Base-by-base conservation (phyloP, 2,797 vertebrate genomes). In the Xerus rutilus region DNA sequence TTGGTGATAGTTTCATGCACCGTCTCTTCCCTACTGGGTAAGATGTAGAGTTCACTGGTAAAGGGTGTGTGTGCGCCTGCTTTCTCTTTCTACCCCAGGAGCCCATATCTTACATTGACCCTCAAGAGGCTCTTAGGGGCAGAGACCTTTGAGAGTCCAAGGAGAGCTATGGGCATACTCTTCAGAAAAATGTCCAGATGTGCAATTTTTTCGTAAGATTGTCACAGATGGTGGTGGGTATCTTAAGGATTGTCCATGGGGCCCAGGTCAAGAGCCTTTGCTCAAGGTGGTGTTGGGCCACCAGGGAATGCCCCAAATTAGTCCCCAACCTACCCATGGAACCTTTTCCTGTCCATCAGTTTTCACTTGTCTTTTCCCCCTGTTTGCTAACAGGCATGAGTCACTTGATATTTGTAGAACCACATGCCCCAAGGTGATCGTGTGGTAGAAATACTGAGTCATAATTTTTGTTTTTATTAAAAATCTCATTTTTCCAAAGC, bases 391-490 rank as follows among this genome's bases (percentile, higher is more conserved):
- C 13, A 78, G 49, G 7, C 35, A 6, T 7, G 43, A 95, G 59
- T 69, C 39, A n/a, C 35, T 88, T 64, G 83, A 20, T 77, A 35
- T 74, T 54, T 8, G 23, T 45, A 62, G 20, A 7, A 18, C 35
- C 21, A 7, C 59, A 54, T 57, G 35, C 67, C 79, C 76, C 3
- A 17, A n/a, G n/a, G 65, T 76, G 59, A 76, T 95, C n/a, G 1
- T 72, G 59, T 64, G 43, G 54, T 73, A 87, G 79, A 96, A 96
- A 92, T 81, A 94, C 14, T 91, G 72, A 95, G 79, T 87, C 89
- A 57, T 57, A 78, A 81, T 57, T 96, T 94, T 93, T 95, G 72
- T 87, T 96, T 89, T 92, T 70, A 92, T 94, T 94, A 52, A 90
- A 93, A 95, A 67, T 39, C 20, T 89, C 35, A 12, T 89, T 87